Base-by-base conservation (phyloP, 2,888 invertebrate species). In the Flabesymbios commensalis region DNA sequence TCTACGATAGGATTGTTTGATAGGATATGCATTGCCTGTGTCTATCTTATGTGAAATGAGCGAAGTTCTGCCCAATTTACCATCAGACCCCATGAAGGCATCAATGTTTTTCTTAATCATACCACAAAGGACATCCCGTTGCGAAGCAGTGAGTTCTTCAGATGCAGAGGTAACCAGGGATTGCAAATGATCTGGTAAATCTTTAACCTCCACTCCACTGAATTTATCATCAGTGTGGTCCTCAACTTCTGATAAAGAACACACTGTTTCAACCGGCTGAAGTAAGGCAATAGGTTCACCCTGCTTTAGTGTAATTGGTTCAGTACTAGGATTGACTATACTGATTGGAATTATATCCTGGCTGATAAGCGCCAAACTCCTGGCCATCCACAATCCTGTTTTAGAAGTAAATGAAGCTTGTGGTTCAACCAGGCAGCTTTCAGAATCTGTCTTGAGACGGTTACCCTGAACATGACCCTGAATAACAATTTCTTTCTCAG, bases 101-200 rank as follows among this genome's bases (percentile, higher is more conserved):
- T 45, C 45, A 19, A 7, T 7, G 24, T 45, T 45, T 10, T 22
- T 10, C n/a, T 45, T 19, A 7, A 45, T 17, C 45, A 45, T 45
- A 19, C 45, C 45, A 24, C 45, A 45, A 17, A 45, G 14, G n/a
- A 14, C 10, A 14, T 36, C n/a, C 10, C 10, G n/a, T n/a, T 36
- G 39, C n/a, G 39, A 36, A 36, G 39, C 10, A n/a, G 39, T 36
- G n/a, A 36, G 39, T 36, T n/a, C 39, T 36, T 36, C 39, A 10
- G 10, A 14, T n/a, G 39, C 10, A 10, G 10, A n/a, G n/a, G 39
- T 36, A 36, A 24, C 45, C 22, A 45, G 7, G 10, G 7, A 10
- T 45, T 45, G 45, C 22, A 45, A 45, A 22, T 45, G 45, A 19
- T 45, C 45, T 19, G 45, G 45, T 19, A 45, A 22, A 45, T 45